Percentiles rank a stretch among this genome's conserved stretches.
phyloP scores from a whole-genome alignment of 2,113 vertebrate species.

The Varanus salvator region DNA sequence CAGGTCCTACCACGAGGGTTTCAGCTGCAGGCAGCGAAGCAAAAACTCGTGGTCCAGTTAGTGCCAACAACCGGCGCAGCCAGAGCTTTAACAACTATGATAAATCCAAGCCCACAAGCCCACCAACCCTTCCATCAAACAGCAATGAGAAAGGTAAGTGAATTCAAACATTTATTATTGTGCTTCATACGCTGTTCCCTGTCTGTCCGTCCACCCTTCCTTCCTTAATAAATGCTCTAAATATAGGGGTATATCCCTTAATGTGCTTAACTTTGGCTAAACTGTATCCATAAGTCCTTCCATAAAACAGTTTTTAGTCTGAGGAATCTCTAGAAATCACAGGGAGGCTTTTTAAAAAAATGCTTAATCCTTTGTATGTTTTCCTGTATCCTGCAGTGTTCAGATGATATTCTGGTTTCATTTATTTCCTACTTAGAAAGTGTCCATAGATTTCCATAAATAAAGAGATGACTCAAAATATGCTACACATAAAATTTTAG shows the following conservation, averaged over 20 bases:
- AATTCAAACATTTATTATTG: background rate
- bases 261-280: background rate
- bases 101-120: constrained; percentile 88
- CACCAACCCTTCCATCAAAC: constrained; percentile 68
- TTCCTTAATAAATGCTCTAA: background rate
- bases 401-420: background rate
- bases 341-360: background rate
- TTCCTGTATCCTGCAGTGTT: background rate
- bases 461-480: background rate
- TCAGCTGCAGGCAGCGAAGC: constrained; percentile 89
- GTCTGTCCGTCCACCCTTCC: background rate
- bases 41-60: constrained; percentile 82
- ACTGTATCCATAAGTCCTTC: background rate
- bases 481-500: background rate
- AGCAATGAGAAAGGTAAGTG: constrained; percentile 86
- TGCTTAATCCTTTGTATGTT: background rate
- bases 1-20: constrained; percentile 89
- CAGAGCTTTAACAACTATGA: constrained; percentile 93
- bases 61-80: constrained; percentile 90
- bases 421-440: background rate
- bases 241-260: background rate
- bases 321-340: background rate
- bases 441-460: background rate
- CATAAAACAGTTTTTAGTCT: background rate
- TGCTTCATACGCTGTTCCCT: background rate